Evolutionary conservation across 2,113 vertebrate genomes (phyloP).

Genomic region (Lates calcarifer): DNA sequence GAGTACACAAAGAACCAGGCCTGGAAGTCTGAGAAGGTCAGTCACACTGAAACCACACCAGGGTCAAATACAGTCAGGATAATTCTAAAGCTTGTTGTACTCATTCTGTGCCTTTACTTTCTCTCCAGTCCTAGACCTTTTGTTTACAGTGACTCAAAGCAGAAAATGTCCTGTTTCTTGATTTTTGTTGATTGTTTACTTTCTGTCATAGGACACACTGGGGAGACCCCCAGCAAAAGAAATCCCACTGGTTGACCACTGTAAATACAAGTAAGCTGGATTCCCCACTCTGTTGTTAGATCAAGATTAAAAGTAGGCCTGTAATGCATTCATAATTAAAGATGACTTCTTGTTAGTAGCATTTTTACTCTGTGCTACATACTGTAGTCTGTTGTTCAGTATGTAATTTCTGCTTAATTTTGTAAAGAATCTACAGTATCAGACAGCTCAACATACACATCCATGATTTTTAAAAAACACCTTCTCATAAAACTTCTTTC

Average conservation of each 20-base stretch:
- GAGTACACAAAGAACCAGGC: slow-evolving; percentile 99
- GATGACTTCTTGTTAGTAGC: slow-evolving; percentile 12
- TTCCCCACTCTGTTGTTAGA: neutral
- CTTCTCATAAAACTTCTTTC: no score
- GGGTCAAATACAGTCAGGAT: neutral
- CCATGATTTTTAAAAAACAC: neutral
- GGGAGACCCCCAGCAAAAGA: slow-evolving; percentile 94
- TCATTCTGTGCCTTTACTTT: neutral
- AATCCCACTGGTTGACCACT: slow-evolving; percentile 95
- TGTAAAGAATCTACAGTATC: neutral
- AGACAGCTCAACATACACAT: no score
- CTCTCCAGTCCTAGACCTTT: neutral
- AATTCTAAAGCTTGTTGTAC: neutral
- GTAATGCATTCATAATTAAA: neutral
- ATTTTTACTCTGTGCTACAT: neutral
- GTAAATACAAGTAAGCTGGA: slow-evolving; percentile 93
- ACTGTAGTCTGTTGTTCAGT: neutral
- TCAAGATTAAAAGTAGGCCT: neutral
- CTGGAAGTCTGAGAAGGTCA: slow-evolving; percentile 98
- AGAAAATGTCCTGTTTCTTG: no score
- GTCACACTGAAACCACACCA: neutral
- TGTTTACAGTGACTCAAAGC: no score
- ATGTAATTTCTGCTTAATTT: neutral
- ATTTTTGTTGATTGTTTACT: neutral
- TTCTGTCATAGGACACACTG: slow-evolving; percentile 90